Evolutionary conservation across 2,888 invertebrate species (phyloP), one percentile per base, ranked within the genome.

Genomic region (Synergus japonicus): DNA sequence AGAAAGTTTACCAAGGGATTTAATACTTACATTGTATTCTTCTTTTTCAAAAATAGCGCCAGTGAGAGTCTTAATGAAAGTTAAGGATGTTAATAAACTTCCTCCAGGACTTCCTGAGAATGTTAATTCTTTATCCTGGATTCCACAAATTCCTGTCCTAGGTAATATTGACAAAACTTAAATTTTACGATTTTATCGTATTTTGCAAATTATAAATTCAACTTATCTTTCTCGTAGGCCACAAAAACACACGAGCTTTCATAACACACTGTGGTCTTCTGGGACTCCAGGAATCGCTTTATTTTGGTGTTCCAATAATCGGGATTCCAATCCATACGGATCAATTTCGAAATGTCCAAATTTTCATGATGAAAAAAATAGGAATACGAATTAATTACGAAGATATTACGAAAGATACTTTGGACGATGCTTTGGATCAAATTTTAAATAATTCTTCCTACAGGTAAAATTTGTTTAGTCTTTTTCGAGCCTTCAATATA

Each of bases 241-340:
- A 83, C 54, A 60, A 44, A 5, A 83, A 92, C 64, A 89, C 91
- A 0, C 87, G 87, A 64, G 90, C 90, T 9, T 93, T 88, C 29
- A 83, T 89, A 43, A 87, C 87, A 0, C 89, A 89, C 44, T 88
- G 87, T 0, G 88, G 87, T 0, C 78, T 88, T 0, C 84, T 87
- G 85, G 87, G 88, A 12, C 81, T 84, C 9, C 85, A 85, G 66
- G 89, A 89, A 82, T 86, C 87, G 4, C 7, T 87, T n/a, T 63
- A 87, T 9, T 78, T 60, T 22, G 88, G 83, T 0, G 82, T 89
- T 18, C 88, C 89, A 0, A 77, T 86, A 79, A 86, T 89, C 29
- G 87, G 85, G 13, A 81, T 88, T 18, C 88, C 89, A 1, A 4
- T 88, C 0, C 87, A 86, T 67, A 76, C 58, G 0, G 89, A 89